These are phyloP conservation scores for Chymomyza amoena DNA, from an alignment of 2,888 invertebrate species.

Conservation along the genomic window DNA sequence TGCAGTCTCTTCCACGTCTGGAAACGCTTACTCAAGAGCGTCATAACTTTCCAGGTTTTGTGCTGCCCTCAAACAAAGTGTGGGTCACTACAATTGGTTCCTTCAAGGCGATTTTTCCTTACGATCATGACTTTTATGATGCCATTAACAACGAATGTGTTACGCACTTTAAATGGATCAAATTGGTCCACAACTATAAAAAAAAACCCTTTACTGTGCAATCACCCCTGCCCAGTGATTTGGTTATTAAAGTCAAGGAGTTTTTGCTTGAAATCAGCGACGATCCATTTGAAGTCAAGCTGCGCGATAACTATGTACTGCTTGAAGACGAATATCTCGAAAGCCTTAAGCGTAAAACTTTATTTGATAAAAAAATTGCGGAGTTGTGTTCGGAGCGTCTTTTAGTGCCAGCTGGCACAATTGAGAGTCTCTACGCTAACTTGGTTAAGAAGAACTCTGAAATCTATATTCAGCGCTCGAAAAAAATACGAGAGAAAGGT, in stretches of 20 bases:
- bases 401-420: slow-evolving; percentile 88
- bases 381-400: slow-evolving; percentile 90
- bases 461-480: slow-evolving; percentile 95
- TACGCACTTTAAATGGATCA: slow-evolving; percentile 96
- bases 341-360: slow-evolving; percentile 91
- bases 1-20: slow-evolving; percentile 82
- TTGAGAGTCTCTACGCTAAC: slow-evolving; percentile 92
- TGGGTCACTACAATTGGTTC: slow-evolving; percentile 78
- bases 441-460: slow-evolving; percentile 94
- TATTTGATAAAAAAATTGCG: slow-evolving; percentile 92
- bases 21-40: slow-evolving; percentile 85
- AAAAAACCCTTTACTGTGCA: slow-evolving; percentile 85
- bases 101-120: slow-evolving; percentile 85
- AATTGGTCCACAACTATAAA: slow-evolving; percentile 87
- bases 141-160: slow-evolving; percentile 93
- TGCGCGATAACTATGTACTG: slow-evolving; percentile 96
- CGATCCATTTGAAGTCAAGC: slow-evolving; percentile 98
- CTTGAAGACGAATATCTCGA: slow-evolving; percentile 97
- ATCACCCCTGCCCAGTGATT: slow-evolving; percentile 90
- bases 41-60: slow-evolving; percentile 86
- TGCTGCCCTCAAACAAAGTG: slow-evolving; percentile 85
- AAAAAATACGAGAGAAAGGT: slow-evolving; percentile 81
- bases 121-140: slow-evolving; percentile 92
- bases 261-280: slow-evolving; percentile 95
- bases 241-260: slow-evolving; percentile 93